Conservation (phyloP, 1,140 invertebrate species). For the Bombus difficillimus region DNA sequence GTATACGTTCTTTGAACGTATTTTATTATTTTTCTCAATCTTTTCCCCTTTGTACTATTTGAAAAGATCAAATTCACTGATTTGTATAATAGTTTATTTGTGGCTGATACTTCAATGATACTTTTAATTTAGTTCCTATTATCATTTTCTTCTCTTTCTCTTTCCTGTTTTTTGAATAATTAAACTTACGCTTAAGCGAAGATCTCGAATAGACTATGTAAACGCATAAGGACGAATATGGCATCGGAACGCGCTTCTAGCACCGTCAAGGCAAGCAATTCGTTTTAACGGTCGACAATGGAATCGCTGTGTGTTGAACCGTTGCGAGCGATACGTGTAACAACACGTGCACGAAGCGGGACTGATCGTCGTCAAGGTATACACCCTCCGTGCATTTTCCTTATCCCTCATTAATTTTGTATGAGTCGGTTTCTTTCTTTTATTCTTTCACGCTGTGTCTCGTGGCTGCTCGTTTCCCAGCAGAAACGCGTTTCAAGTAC, state of each 20-base stretch:
- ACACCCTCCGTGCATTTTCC: neutral
- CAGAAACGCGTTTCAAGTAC: neutral
- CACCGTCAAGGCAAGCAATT: conserved; percentile 37
- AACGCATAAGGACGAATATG: conserved; percentile 11
- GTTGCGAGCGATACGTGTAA: neutral
- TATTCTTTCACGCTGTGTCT: neutral
- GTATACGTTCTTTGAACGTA: neutral
- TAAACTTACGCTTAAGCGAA: neutral
- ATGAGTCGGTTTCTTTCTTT: conserved; percentile 20
- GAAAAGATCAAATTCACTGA: neutral
- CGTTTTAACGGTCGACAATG: conserved; percentile 21
- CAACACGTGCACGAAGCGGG: neutral
- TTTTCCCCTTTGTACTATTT: neutral
- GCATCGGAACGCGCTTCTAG: conserved; percentile 43
- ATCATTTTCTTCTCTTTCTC: neutral
- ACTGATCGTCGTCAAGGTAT: neutral
- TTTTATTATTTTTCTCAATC: neutral
- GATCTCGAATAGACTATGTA: neutral
- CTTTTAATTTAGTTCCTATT: neutral
- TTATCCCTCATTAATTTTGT: conserved; percentile 12
- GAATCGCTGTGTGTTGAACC: neutral
- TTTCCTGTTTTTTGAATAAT: neutral
- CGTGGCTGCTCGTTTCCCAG: neutral
- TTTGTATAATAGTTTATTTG: neutral
- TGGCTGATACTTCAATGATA: neutral